phyloP scores from a whole-genome alignment of 2,113 vertebrate genomes.

The Hassar affinis region DNA sequence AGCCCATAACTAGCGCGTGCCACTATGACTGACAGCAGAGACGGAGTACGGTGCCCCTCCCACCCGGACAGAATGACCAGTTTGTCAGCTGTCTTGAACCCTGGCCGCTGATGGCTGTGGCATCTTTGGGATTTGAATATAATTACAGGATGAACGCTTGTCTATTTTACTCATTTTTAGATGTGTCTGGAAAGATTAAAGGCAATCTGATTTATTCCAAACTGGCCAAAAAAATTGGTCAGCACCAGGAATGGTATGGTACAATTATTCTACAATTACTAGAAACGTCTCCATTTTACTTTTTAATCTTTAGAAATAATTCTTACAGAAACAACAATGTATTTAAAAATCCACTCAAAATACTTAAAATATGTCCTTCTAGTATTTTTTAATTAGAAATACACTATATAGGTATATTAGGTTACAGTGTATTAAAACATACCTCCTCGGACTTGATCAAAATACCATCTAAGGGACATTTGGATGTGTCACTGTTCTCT shows the following conservation, averaged over 20 bases:
- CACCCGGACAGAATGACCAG: background rate
- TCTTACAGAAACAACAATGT: background rate
- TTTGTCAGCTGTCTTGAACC: background rate
- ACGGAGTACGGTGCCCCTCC: background rate
- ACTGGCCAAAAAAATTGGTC: background rate
- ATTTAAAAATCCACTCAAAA: background rate
- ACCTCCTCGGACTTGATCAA: constrained; percentile 82
- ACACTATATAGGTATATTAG: background rate
- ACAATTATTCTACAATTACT: background rate
- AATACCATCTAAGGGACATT: constrained; percentile 81
- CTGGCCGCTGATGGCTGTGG: background rate
- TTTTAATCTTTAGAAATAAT: background rate
- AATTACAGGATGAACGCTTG: background rate
- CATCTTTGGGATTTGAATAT: background rate
- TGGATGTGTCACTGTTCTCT: constrained; percentile 68
- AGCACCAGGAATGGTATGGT: background rate
- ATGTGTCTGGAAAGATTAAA: background rate
- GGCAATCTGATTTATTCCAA: background rate
- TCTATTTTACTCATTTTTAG: background rate
- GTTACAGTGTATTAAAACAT: constrained; percentile 55
- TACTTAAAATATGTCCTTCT: background rate
- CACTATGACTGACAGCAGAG: background rate
- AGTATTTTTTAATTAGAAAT: background rate
- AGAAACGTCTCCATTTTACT: background rate
- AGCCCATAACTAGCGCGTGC: background rate